Percentiles rank a stretch among this genome's conserved stretches.
These are phyloP conservation scores for Deroplatys truncata DNA, from an alignment of 2,888 invertebrate genomes.

Conservation along the genomic window DNA sequence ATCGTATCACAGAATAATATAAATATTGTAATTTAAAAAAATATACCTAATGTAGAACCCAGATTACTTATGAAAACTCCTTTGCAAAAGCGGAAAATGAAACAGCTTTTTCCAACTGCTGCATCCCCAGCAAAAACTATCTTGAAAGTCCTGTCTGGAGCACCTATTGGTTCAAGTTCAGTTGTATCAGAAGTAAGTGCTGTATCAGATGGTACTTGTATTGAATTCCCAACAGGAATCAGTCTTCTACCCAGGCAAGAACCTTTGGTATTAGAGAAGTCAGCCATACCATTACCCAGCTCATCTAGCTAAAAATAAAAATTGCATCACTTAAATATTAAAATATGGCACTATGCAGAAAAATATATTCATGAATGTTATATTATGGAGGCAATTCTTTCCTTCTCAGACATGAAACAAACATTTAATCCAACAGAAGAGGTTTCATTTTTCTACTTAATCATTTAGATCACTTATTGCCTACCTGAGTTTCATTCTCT, in stretches of 20 bases:
- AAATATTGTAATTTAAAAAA: neutral
- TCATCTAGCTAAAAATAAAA: neutral
- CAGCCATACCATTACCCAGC: neutral
- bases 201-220: neutral
- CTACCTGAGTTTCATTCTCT: too few species aligned
- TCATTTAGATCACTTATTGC: too few species aligned
- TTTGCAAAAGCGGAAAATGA: constrained; percentile 55
- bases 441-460: too few species aligned
- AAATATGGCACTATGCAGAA: neutral
- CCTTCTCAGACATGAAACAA: too few species aligned
- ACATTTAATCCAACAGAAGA: too few species aligned
- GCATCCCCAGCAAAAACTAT: constrained; percentile 60
- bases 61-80: constrained; percentile 52
- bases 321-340: neutral
- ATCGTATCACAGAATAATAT: too few species aligned
- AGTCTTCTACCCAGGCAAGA: neutral
- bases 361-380: too few species aligned
- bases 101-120: constrained; percentile 58
- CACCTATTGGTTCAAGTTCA: constrained; percentile 36
- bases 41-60: constrained; percentile 54
- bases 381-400: too few species aligned
- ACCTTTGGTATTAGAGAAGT: neutral
- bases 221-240: neutral
- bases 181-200: too few species aligned
- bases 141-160: constrained; percentile 56